Base-by-base conservation (phyloP, 2,797 vertebrate genomes). In the Microchirus variegatus region DNA sequence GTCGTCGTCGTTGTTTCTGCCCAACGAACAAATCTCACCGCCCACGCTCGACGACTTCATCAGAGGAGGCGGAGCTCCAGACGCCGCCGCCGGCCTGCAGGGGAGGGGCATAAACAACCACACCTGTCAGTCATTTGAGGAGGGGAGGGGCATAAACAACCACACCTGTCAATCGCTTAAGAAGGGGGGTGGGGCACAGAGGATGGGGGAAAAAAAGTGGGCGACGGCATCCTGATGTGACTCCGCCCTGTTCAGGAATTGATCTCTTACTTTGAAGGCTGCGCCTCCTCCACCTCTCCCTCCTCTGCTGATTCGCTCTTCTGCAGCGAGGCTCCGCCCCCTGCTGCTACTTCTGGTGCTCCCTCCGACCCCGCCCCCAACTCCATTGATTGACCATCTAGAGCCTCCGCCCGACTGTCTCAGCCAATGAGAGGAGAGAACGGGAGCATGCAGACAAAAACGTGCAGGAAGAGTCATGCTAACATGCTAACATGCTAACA, bases 11-110 rank as follows among this genome's bases (percentile, higher is more conserved):
- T 98, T 96, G 0, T 98, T 96, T 0, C 93, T 93, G 70, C 95
- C 94, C 73, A 98, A 77, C 0, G 94, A 96, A 84, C 96, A 98
- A 89, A 98, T 95, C 62, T 98, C 97, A 16, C 96, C 96, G 0
- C 95, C 87, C 1, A 95, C 93, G 69, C 95, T 97, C 55, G 94
- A 94, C 50, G 96, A 95, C 89, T 96, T 97, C 0, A 93, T 91
- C 79, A 96, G 89, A 13, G 89, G 85, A 84, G 93, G 89, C 12
- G 89, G 85, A 84, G 93, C 92, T 70, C 91, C 94, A 1, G 94
- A 72, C 0, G 19, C 22, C 0, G 77, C 0, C 0, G 44, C 35
- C 0, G 90, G 90, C 94, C 95, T 96, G 93, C 86, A 91, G 92
- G 93, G 19, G 26, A 62, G 18, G 36, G 15, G 49, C n/a, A 38